These are phyloP conservation scores for Enteromius argenteus DNA, from an alignment of 2,797 vertebrate species.

Conservation along the genomic window DNA sequence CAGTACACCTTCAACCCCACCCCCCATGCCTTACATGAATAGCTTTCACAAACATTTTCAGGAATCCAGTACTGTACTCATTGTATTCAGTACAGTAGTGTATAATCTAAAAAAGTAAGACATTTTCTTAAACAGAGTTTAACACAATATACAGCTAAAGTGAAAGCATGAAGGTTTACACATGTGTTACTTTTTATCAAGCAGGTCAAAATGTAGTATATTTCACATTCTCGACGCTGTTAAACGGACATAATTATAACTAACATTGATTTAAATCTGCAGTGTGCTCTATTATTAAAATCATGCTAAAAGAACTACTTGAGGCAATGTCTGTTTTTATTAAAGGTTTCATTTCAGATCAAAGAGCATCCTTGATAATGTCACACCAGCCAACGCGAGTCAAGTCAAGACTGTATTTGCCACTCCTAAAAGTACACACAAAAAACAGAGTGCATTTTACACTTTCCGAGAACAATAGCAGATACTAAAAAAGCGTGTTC, in stretches of 20 bases:
- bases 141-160: background rate
- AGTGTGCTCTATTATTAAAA: constrained; percentile 36
- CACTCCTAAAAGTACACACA: constrained; percentile 37
- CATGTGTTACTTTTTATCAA: background rate
- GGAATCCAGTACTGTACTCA: background rate
- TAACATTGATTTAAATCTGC: constrained; percentile 28
- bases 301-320: constrained; percentile 22
- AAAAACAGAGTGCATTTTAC: constrained; percentile 20
- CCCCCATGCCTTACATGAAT: background rate
- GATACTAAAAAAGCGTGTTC: constrained; percentile 15
- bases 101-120: background rate
- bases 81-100: background rate
- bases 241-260: constrained; percentile 6
- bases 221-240: constrained; percentile 10
- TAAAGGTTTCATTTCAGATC: constrained; percentile 45
- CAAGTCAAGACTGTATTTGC: constrained; percentile 40
- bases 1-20: background rate
- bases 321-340: constrained; percentile 46
- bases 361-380: constrained; percentile 49
- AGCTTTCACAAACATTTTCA: background rate
- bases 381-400: constrained; percentile 49
- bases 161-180: background rate
- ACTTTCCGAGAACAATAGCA: constrained; percentile 40
- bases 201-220: background rate
- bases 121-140: background rate